A percentile compares a stretch with the other conserved stretches of the same genome.
phyloP scores from a whole-genome alignment of 2,888 invertebrate species.

The Isoperla grammatica region DNA sequence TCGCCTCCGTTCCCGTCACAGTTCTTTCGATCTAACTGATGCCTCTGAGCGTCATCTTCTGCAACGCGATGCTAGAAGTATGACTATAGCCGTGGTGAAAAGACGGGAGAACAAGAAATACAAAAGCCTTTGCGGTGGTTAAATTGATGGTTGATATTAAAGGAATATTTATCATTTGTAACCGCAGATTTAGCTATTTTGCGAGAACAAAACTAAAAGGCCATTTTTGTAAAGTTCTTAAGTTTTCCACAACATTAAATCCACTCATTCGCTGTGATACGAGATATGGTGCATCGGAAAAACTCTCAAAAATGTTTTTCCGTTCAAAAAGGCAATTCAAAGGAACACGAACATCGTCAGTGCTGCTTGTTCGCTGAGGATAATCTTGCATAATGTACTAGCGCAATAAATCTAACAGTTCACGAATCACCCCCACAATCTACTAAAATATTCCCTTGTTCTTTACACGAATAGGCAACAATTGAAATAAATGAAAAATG shows the following conservation, averaged over 20 bases:
- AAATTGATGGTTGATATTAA: constrained; percentile 6
- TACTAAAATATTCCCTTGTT: too few relatives aligned
- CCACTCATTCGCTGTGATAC: constrained; percentile 11
- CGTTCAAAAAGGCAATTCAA: constrained; percentile 6
- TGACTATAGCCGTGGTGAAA: too few relatives aligned
- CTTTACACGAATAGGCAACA: too few relatives aligned
- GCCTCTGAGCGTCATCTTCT: too few relatives aligned
- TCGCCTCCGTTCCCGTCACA: too few relatives aligned
- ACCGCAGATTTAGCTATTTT: constrained; percentile 15
- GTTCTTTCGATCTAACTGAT: too few relatives aligned
- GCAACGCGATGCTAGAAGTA: too few relatives aligned
- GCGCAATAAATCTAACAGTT: not conserved
- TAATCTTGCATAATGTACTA: not conserved
- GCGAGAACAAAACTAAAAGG: constrained; percentile 11
- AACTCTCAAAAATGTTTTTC: constrained; percentile 16
- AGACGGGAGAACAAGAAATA: too few relatives aligned
- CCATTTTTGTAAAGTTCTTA: constrained; percentile 16
- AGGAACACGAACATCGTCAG: constrained; percentile 4
- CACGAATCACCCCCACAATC: not conserved
- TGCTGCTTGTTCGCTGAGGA: not conserved
- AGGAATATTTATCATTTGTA: constrained; percentile 10
- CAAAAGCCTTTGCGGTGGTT: too few relatives aligned
- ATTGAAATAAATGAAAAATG: too few relatives aligned
- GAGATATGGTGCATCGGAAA: constrained; percentile 11
- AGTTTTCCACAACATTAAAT: constrained; percentile 17